These are phyloP conservation scores for Bugula neritina DNA, from an alignment of 2,888 invertebrate species.

Conservation along the genomic window DNA sequence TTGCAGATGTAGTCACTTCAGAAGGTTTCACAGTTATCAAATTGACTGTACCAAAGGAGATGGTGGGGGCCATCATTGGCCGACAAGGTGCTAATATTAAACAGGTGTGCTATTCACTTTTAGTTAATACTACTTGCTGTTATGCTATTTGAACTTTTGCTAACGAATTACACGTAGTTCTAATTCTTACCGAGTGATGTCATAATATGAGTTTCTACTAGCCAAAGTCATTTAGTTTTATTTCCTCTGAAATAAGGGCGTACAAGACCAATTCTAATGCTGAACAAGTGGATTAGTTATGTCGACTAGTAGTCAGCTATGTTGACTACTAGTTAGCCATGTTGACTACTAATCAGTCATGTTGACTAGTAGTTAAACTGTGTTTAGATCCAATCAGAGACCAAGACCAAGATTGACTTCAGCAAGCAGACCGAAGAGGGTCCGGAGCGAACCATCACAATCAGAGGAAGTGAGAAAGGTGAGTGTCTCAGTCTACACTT, in stretches of 20 bases:
- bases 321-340: no score
- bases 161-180: no score
- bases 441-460: conserved; percentile 61
- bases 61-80: conserved; percentile 57
- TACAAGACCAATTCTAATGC: no score
- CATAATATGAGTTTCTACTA: no score
- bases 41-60: conserved; percentile 52
- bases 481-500: no score
- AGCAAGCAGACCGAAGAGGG: conserved; percentile 54
- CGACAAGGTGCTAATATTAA: conserved; percentile 71
- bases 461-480: conserved; percentile 67
- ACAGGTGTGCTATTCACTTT: conserved; percentile 45
- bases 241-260: no score
- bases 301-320: no score
- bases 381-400: conserved; percentile 63
- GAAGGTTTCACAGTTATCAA: conserved; percentile 34
- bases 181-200: no score
- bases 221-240: no score
- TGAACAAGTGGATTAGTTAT: no score
- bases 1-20: conserved; percentile 3
- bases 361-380: no score
- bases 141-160: neutral
- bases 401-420: conserved; percentile 62
- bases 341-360: no score
- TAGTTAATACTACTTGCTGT: neutral